Evolutionary conservation across 23 tunicate species (phyloP).

Genomic region (Styela plicata): DNA sequence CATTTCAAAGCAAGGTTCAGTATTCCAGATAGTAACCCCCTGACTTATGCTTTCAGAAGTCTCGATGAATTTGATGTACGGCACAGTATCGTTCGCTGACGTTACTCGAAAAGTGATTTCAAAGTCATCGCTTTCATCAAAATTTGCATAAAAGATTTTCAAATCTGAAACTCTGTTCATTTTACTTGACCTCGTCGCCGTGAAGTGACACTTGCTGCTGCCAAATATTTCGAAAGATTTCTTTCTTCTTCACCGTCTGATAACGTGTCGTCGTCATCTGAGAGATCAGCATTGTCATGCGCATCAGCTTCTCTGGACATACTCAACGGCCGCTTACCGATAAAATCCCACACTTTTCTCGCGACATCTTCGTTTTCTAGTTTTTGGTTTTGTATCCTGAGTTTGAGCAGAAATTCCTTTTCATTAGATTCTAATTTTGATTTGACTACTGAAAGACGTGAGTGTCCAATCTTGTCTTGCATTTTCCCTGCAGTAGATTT

Average conservation of each 20-base stretch:
- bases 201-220: neutral
- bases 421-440: constrained; percentile 19
- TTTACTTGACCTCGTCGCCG: neutral
- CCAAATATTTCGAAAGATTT: neutral
- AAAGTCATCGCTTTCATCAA: too few relatives aligned
- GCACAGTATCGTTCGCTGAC: too few relatives aligned
- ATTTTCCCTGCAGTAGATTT: neutral
- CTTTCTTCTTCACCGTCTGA: neutral
- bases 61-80: too few relatives aligned
- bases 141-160: too few relatives aligned
- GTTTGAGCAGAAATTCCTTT: constrained; percentile 3
- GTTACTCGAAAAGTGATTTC: too few relatives aligned
- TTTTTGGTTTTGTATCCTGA: constrained; percentile 17
- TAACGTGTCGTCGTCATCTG: neutral
- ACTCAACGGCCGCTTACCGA: constrained; percentile 6
- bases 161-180: too few relatives aligned
- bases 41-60: too few relatives aligned
- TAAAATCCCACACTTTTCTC: constrained; percentile 23
- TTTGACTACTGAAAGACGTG: constrained; percentile 16
- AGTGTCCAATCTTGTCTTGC: neutral
- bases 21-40: too few relatives aligned
- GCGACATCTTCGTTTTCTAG: constrained; percentile 14
- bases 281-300: neutral
- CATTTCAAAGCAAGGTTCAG: too few relatives aligned
- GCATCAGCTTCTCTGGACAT: neutral